Evolutionary conservation across 2,113 vertebrate species (phyloP), one percentile per base, ranked within the genome.

Genomic region (Salminus brasiliensis): DNA sequence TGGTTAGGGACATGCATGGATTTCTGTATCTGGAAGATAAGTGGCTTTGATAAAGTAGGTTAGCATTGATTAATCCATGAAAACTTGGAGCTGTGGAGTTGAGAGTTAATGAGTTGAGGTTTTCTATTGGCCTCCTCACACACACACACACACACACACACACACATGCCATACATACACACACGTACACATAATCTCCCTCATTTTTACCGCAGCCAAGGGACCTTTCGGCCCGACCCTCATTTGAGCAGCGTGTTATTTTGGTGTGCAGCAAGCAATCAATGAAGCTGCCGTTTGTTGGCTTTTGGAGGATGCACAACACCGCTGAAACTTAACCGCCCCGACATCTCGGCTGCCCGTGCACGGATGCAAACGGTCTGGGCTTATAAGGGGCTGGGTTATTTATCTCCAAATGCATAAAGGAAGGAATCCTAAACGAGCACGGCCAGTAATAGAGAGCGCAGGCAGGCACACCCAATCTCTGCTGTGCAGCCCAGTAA

Each of bases 31-130:
- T 88, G 85, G 92, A 91, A 93, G 91, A 94, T 94, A 93, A 94
- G 92, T 94, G 93, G 92, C 92, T 93, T 90, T 93, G 92, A 94
- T 93, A 92, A 94, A 93, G 91, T 92, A 91, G 92, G 93, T 93
- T 93, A 93, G 89, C 90, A 94, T 93, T 93, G 93, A 94, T 94
- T 93, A 93, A 94, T 94, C 93, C 90, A 93, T 93, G 90, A 93
- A 93, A 93, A 81, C 68, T 43, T 69, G 69, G 43, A 80, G 57
- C 78, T 73, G 70, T 59, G 43, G 70, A 57, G 66, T 78, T 81
- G 70, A 57, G 53, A 92, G 90, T 89, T 93, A 94, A 93, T 93
- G 91, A 94, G 91, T 57, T 91, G 88, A 87, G 90, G 84, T 90
- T 92, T 93, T 91, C 88, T 88, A 89, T 92, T 89, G 89, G 85